Evolutionary conservation across 2,113 vertebrate species (phyloP).

Genomic region (Charadrius vociferus): DNA sequence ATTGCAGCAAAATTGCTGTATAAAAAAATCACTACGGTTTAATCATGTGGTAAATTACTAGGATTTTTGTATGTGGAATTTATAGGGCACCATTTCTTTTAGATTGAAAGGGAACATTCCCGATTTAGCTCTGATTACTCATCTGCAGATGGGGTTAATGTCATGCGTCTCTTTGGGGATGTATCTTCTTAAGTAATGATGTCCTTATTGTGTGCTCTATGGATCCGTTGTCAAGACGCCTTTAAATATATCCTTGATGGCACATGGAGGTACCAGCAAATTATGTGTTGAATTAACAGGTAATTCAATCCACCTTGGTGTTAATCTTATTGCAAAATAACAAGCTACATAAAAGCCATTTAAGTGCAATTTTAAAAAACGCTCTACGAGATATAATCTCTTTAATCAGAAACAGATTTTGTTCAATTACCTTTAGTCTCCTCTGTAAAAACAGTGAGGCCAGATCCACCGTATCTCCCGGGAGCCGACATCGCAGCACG

Average conservation of each 20-base stretch:
- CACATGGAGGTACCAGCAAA: conserved; percentile 32
- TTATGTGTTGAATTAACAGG: conserved; percentile 56
- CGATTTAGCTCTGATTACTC: conserved; percentile 64
- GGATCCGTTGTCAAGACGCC: conserved; percentile 1
- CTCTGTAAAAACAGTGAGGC: background rate
- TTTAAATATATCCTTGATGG: conserved; percentile 46
- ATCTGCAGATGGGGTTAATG: conserved; percentile 64
- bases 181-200: conserved; percentile 47
- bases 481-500: background rate
- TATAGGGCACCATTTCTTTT: conserved; percentile 53
- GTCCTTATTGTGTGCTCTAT: conserved; percentile 36
- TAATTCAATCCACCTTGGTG: conserved; percentile 56
- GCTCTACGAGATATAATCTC: conserved; percentile 1
- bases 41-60: conserved; percentile 66
- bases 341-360: conserved; percentile 50
- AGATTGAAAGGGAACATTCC: conserved; percentile 39
- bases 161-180: conserved; percentile 45
- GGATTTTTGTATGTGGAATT: conserved; percentile 55
- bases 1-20: conserved; percentile 30
- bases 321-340: conserved; percentile 61
- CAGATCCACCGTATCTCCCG: background rate
- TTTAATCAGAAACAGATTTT: conserved; percentile 54
- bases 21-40: conserved; percentile 32
- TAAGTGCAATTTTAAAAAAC: conserved; percentile 30
- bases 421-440: conserved; percentile 2